Base-by-base conservation (phyloP, 2,888 invertebrate species). In the Aradus depressus region DNA sequence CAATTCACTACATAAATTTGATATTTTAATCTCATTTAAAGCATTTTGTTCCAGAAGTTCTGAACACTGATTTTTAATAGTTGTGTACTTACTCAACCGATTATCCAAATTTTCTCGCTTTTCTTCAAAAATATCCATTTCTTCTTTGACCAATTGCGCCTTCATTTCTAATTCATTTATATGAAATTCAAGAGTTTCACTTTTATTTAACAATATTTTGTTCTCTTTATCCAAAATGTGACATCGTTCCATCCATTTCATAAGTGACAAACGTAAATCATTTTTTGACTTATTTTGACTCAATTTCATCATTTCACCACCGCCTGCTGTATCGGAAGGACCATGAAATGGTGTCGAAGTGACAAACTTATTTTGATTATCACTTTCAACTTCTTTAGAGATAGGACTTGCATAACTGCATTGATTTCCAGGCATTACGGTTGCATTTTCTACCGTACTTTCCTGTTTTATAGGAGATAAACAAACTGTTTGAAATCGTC, bases 191-290 rank as follows among this genome's bases (percentile, higher is more conserved):
- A 54, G 35, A 12, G 44, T 37, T 21, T 37, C 21, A 3, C 54
- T 25, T 52, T 54, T 18, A 14, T 47, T 22, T 28, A 43, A 48
- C n/a, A 56, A 44, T 0, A 18, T n/a, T 19, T 31, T 38, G 25
- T 56, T 56, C 43, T 56, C 52, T 1, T 16, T 8, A 32, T 43
- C 54, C 18, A 56, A 34, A 5, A 23, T 43, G 12, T 47, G 39
- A 31, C 45, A 56, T 14, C 31, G 49, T 45, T 56, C 56, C 51
- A 56, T 54, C 50, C 51, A 54, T 38, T 47, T 39, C 4, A 56
- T 43, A 14, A 51, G 37, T 18, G 55, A 39, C 16, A 31, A 19
- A 37, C 42, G 35, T 16, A 44, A 18, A 22, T 43, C 25, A 28
- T 26, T 38, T 18, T 39, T 26, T 8, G 32, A 38, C 12, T 42